Evolutionary conservation across 2,888 invertebrate genomes (phyloP).

Genomic region (Andrena bicolor): DNA sequence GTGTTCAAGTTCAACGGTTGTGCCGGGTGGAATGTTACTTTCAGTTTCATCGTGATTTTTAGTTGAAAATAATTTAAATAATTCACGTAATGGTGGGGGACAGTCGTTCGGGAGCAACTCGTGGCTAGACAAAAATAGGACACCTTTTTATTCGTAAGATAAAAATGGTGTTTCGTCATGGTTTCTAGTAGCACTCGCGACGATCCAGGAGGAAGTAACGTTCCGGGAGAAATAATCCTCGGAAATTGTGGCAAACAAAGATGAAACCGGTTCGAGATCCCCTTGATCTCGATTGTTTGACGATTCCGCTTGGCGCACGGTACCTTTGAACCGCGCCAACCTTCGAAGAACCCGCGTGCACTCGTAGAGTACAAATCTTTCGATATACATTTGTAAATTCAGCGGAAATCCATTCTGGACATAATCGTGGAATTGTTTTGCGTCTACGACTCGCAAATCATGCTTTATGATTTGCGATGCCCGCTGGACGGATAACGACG

Average conservation of each 20-base stretch:
- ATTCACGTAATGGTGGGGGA: background rate
- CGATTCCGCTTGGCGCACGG: background rate
- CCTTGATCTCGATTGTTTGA: background rate
- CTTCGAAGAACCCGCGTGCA: background rate
- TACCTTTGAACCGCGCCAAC: conserved; percentile 2
- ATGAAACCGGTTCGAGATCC: conserved; percentile 7
- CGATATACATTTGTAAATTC: background rate
- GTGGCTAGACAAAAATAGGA: too few relatives aligned
- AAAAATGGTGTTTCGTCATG: too few relatives aligned
- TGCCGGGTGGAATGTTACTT: conserved; percentile 22
- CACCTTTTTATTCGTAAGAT: too few relatives aligned
- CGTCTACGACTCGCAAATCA: too few relatives aligned
- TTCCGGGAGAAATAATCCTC: background rate
- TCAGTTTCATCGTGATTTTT: conserved; percentile 29
- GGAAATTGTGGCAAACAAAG: background rate
- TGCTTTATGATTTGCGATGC: too few relatives aligned
- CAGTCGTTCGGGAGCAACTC: too few relatives aligned
- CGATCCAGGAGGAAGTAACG: background rate
- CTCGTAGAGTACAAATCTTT: background rate
- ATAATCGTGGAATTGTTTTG: background rate
- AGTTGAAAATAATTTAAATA: background rate
- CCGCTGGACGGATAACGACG: too few relatives aligned
- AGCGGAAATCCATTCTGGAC: background rate
- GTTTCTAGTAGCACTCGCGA: background rate
- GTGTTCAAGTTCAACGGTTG: conserved; percentile 51